phyloP scores from a whole-genome alignment of 1,140 invertebrate genomes.

The Tetragnatha versicolor region DNA sequence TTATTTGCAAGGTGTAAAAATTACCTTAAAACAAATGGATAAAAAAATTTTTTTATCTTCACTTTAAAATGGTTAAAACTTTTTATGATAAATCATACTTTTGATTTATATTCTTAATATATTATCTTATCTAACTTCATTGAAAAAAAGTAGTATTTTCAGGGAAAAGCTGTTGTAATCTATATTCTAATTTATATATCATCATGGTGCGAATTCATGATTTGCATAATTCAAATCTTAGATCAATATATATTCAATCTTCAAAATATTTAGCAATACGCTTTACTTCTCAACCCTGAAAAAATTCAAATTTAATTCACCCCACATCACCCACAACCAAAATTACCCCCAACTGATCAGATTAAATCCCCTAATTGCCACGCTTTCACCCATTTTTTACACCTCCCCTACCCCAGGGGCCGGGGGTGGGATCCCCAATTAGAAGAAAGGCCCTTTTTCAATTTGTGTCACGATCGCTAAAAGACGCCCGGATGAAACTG shows the following conservation, averaged over 20 bases:
- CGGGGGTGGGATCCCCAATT: conserved; percentile 24
- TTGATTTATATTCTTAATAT: too few relatives aligned
- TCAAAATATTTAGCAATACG: neutral
- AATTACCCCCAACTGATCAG: neutral
- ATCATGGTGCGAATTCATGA: too few relatives aligned
- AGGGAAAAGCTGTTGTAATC: too few relatives aligned
- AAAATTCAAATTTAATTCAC: neutral
- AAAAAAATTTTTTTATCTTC: too few relatives aligned
- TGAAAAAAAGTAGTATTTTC: too few relatives aligned
- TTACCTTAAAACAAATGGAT: too few relatives aligned
- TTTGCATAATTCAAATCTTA: too few relatives aligned
- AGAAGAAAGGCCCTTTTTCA: conserved; percentile 27
- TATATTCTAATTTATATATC: too few relatives aligned
- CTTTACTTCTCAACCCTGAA: neutral
- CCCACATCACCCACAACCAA: neutral
- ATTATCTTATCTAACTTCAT: too few relatives aligned
- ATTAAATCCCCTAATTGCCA: conserved; percentile 26
- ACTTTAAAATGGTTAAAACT: too few relatives aligned
- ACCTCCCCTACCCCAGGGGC: neutral
- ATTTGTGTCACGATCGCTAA: conserved; percentile 45
- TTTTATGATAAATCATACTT: too few relatives aligned
- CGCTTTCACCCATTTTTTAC: neutral
- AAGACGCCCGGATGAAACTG: conserved; percentile 6
- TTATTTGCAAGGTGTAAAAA: too few relatives aligned
- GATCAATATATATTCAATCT: neutral